These are phyloP conservation scores for Myotis davidii DNA, from an alignment of 2,113 vertebrate species.

Conservation along the genomic window DNA sequence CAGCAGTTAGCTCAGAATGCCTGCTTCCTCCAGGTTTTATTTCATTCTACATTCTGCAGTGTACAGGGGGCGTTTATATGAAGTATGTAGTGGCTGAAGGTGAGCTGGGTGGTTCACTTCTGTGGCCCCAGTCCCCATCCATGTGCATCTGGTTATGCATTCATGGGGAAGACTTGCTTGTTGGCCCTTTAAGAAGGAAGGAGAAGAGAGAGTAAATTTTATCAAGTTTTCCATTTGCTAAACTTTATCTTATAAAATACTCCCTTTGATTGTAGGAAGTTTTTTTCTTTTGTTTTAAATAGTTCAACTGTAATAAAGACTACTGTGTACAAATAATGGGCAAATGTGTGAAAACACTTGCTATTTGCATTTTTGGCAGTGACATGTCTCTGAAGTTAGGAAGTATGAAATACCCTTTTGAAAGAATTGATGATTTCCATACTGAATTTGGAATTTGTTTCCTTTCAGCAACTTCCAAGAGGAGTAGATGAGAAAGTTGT, in stretches of 20 bases:
- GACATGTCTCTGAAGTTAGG: background rate
- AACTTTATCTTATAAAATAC: background rate
- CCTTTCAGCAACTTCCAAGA: background rate
- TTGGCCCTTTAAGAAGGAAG: background rate
- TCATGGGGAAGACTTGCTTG: background rate
- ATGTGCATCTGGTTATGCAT: background rate
- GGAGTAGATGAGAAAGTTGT: background rate
- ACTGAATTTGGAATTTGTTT: background rate
- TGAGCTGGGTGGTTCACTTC: background rate
- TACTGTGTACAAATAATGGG: background rate
- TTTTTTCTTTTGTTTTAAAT: background rate
- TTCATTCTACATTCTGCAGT: background rate
- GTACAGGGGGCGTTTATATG: background rate
- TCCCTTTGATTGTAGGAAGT: background rate
- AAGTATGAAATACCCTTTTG: background rate
- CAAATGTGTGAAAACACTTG: background rate
- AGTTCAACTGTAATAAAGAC: background rate
- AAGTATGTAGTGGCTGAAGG: background rate
- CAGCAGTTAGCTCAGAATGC: background rate
- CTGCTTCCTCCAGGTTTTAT: background rate
- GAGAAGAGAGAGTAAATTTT: background rate
- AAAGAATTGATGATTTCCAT: background rate
- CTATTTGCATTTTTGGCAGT: background rate
- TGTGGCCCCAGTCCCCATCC: background rate
- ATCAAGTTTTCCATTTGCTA: background rate